These are phyloP conservation scores for Myathropa florea DNA, from an alignment of 2,888 invertebrate species.

Conservation along the genomic window DNA sequence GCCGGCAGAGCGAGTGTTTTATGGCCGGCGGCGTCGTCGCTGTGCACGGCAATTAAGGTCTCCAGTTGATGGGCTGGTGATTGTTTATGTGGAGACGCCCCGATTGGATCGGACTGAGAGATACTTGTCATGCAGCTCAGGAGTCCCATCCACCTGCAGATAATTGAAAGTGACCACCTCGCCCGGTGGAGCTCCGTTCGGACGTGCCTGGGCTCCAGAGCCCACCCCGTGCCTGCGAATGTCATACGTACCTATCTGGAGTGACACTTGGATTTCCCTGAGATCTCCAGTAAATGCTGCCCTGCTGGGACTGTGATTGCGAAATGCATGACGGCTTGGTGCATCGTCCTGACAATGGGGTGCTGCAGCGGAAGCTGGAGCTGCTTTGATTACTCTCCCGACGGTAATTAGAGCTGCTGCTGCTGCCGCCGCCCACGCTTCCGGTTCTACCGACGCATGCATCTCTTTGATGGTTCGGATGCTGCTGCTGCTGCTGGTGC, in stretches of 20 bases:
- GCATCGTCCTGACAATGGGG: constrained; percentile 50
- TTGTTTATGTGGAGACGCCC: constrained; percentile 8
- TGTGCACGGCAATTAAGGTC: constrained; percentile 41
- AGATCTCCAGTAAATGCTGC: constrained; percentile 73
- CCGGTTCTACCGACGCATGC: constrained; percentile 73
- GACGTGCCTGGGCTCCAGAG: neutral
- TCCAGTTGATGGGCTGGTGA: neutral
- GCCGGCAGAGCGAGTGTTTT: constrained; percentile 72
- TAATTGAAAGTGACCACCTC: neutral
- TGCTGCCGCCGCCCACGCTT: constrained; percentile 68
- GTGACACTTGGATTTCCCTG: constrained; percentile 65
- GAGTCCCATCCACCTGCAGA: neutral
- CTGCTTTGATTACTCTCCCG: constrained; percentile 59
- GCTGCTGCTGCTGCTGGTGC: constrained; percentile 52
- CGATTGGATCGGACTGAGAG: neutral
- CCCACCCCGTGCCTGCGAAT: neutral
- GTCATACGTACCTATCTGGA: constrained; percentile 65
- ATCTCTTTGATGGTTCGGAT: constrained; percentile 64
- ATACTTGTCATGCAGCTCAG: neutral
- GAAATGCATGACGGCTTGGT: constrained; percentile 56
- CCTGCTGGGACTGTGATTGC: constrained; percentile 74
- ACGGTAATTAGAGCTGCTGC: constrained; percentile 72
- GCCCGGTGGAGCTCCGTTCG: neutral
- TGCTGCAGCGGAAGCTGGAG: constrained; percentile 52
- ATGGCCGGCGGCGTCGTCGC: constrained; percentile 50